Evolutionary conservation across 1,140 invertebrate species (phyloP), one percentile per base, ranked within the genome.

Genomic region (Papilio dardanus): DNA sequence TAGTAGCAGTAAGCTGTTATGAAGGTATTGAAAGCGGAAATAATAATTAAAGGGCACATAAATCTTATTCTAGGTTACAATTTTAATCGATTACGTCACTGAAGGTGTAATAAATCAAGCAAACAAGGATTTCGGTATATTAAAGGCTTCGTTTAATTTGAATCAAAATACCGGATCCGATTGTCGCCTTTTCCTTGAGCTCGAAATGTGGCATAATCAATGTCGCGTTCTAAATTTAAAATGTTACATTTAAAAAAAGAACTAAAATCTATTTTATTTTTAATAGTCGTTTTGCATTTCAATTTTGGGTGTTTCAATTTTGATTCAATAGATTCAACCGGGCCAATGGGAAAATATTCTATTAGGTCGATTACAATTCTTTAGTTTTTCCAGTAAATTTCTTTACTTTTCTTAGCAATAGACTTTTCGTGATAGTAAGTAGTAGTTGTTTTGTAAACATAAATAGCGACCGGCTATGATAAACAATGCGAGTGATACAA

Each of bases 401-500:
- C 42, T 19, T 46, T 46, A n/a, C 6, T 6, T 46, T 46, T 46
- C 40, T 42, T 42, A 37, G 10, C 8, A 12, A 40, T 14, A 46
- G 16, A 46, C 42, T 6, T 54, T 54, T 12, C 19, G 21, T 54
- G 50, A 62, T 62, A 28, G 24, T 62, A 62, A 62, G 54, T 30
- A 62, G 10, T 62, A 12, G 54, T 62, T 62, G 54, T 62, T 62
- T 62, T 62, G 54, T 62, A 62, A 62, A 62, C 30, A 62, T 4
- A 62, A 28, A 28, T 62, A 62, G 24, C 21, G 21, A 28, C 14
- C 54, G 21, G 7, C 3, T n/a, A 50, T 50, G 24, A 66, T 37
- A 68, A 24, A 37, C 54, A 46, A 30, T 31, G 28, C 24, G n/a
- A 31, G 28, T 21, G 76, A 76, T 24, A 75, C 50, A 79, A 68